Conservation (phyloP, 1,140 invertebrate genomes). For the Scylla paramamosain region DNA sequence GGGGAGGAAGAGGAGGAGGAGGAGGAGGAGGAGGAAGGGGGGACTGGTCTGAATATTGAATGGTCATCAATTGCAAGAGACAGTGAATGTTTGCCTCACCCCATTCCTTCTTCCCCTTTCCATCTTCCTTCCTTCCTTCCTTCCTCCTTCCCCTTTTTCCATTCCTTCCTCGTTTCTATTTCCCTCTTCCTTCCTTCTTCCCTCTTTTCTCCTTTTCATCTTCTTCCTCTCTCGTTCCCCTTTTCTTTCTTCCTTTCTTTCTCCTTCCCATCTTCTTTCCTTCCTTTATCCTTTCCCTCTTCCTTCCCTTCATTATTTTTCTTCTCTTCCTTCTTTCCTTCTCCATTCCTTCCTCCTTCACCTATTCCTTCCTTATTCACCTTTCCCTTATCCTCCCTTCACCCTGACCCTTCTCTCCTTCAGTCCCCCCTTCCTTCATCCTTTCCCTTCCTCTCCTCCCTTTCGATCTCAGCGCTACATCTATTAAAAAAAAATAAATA, state of each 20-base stretch:
- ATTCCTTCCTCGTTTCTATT: not conserved
- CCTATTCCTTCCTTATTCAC: not conserved
- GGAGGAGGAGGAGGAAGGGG: not conserved
- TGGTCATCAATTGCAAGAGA: conserved; percentile 38
- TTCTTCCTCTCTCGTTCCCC: no score
- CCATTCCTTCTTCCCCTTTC: not conserved
- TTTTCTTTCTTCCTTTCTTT: no score
- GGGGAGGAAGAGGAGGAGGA: not conserved
- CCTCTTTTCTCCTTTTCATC: no score
- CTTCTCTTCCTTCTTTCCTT: not conserved
- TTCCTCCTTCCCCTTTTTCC: not conserved
- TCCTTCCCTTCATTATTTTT: not conserved
- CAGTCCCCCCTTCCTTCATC: no score
- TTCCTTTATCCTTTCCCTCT: not conserved
- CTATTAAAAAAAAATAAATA: no score
- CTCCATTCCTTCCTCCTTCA: not conserved
- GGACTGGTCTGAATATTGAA: not conserved
- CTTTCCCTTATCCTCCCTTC: not conserved
- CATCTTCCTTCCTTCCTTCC: not conserved
- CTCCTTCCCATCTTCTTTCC: not conserved
- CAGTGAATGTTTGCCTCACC: not conserved
- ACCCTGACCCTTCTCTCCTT: not conserved
- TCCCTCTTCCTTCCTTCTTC: no score
- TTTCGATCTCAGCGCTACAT: no score
- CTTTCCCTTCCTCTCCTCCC: not conserved